Conservation (phyloP, 1,140 invertebrate genomes). For the Temnothorax nylanderi region DNA sequence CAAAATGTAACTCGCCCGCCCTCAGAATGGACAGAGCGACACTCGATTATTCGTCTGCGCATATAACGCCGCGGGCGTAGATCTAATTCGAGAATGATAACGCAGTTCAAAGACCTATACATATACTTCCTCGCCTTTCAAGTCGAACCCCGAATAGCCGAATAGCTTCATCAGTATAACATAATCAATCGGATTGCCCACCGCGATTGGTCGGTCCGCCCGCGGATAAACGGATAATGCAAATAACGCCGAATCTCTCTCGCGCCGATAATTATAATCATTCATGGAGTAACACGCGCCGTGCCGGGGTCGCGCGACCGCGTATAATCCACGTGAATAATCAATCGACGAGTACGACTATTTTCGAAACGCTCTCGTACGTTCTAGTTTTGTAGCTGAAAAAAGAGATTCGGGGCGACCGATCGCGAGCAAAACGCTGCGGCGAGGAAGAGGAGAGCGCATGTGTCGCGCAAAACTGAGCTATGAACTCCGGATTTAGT, state of each 20-base stretch:
- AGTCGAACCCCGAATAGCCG: background rate
- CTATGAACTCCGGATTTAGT: slow-evolving; percentile 7
- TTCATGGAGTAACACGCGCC: slow-evolving; percentile 4
- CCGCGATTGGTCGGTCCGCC: background rate
- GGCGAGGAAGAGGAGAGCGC: background rate
- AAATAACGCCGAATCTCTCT: slow-evolving; percentile 1
- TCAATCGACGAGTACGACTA: slow-evolving; percentile 24
- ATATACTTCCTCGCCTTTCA: background rate
- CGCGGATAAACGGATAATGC: slow-evolving; percentile 23
- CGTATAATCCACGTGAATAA: slow-evolving; percentile 38
- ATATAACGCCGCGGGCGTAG: background rate
- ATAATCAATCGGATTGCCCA: slow-evolving; percentile 4
- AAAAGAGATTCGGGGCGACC: background rate
- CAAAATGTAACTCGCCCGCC: background rate
- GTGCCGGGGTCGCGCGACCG: background rate
- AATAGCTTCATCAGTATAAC: slow-evolving; percentile 19
- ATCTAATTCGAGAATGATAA: slow-evolving; percentile 54
- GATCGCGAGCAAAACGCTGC: background rate
- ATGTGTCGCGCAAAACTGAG: background rate
- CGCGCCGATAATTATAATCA: background rate
- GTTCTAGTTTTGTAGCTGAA: slow-evolving; percentile 49
- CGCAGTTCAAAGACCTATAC: slow-evolving; percentile 39
- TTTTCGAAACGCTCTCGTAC: slow-evolving; percentile 36
- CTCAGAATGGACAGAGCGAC: no score
- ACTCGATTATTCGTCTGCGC: slow-evolving; percentile 8